Percentiles rank a stretch among this genome's conserved stretches.
phyloP scores from a whole-genome alignment of 2,797 vertebrate genomes.

The Hippoglossus hippoglossus region DNA sequence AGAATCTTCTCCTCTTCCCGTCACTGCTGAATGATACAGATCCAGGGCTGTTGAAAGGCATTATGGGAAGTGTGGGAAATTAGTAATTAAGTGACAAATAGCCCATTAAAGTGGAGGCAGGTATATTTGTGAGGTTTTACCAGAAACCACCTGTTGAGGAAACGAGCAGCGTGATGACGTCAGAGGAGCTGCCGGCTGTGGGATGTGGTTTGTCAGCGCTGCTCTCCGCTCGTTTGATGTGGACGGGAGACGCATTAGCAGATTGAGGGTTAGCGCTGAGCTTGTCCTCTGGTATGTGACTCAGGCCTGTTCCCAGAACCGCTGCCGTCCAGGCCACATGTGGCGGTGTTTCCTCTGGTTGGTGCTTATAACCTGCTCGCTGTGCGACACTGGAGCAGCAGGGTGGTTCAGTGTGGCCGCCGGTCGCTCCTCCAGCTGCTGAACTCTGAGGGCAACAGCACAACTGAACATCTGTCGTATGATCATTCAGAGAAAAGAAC shows the following conservation, averaged over 20 bases:
- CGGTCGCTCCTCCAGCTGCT: not conserved
- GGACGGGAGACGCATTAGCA: constrained; percentile 45
- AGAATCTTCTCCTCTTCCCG: too few relatives aligned
- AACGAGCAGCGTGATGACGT: constrained; percentile 21
- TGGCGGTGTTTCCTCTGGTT: constrained; percentile 36
- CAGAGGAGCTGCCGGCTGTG: constrained; percentile 23
- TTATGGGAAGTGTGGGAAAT: constrained; percentile 3
- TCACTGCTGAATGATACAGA: too few relatives aligned
- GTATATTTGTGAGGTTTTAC: not conserved
- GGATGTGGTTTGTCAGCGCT: constrained; percentile 33
- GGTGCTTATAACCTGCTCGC: constrained; percentile 3
- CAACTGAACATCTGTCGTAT: too few relatives aligned
- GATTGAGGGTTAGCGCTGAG: constrained; percentile 23
- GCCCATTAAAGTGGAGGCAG: not conserved
- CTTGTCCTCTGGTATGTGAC: constrained; percentile 55
- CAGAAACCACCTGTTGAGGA: constrained; percentile 39
- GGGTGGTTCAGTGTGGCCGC: too few relatives aligned
- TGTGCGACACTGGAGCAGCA: not conserved
- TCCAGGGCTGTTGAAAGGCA: too few relatives aligned
- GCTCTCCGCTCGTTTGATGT: constrained; percentile 58
- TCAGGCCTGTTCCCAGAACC: constrained; percentile 65
- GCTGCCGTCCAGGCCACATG: constrained; percentile 35
- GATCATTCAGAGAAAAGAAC: too few relatives aligned
- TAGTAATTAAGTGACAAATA: not conserved
- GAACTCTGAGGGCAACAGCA: too few relatives aligned